Evolutionary conservation across 2,888 invertebrate species (phyloP), one percentile per base, ranked within the genome.

Genomic region (Lasioglossum zephyrum): DNA sequence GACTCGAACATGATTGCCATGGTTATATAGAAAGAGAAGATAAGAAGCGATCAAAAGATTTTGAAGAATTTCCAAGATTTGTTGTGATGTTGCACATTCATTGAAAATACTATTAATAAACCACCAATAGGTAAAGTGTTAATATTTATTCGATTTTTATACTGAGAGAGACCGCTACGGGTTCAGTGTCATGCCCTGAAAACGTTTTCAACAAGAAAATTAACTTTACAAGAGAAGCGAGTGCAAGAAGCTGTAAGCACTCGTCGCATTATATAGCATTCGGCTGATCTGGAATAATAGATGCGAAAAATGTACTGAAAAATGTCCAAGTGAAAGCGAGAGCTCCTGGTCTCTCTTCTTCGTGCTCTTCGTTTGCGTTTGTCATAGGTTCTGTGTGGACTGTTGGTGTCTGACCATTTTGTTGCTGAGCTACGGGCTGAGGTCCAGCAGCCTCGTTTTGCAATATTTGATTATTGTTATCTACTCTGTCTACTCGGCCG

Each of bases 251-350:
- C 49, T 26, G n/a, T 70, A 4, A 63, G 41, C 31, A 76, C 47
- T 26, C 41, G n/a, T 31, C 53, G 47, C 77, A 87, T 91, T 96
- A 96, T 89, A 96, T 95, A 85, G 96, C 96, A 92, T 96, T 96
- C 80, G 97, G 98, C 89, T 98, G 97, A 93, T 99, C 98, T 0
- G 99, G 99, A 94, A 99, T 97, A 80, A 99, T 96, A 0, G 99
- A 99, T 16, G 99, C 97, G 95, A 99, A 98, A 95, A 99, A 99
- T 3, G 99, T 98, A 1, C 98, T 97, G 91, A 99, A 97, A 95
- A 99, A 98, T 93, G 98, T 98, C 97, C 98, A 98, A 39, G 98
- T 97, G 36, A 98, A 96, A 73, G 97, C 97, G 87, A 98, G 95
- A 85, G 97, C 95, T 85, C 97, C 96, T 74, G 97, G 96, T 92